Conservation (phyloP, 2,797 vertebrate genomes). For the Channallabes apus region DNA sequence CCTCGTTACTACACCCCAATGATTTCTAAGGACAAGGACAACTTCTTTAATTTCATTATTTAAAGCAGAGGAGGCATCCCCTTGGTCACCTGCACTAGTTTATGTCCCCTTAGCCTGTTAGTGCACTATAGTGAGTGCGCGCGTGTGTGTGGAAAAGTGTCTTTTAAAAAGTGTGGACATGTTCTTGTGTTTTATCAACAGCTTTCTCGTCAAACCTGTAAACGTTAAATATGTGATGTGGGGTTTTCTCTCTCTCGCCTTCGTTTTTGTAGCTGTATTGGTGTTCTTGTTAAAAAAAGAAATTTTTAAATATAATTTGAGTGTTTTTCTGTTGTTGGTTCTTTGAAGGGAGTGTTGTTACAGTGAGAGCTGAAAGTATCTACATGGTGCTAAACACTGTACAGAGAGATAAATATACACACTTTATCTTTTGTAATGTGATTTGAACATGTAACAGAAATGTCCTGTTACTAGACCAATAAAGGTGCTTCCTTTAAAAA, state of each 20-base stretch:
- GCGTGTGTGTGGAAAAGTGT: too few relatives aligned
- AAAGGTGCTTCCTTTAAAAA: constrained; percentile 65
- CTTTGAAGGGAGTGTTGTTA: constrained; percentile 24
- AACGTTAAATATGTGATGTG: background rate
- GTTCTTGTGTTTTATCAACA: background rate
- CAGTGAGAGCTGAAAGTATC: constrained; percentile 54
- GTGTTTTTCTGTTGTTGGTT: constrained; percentile 27
- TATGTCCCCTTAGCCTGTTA: background rate
- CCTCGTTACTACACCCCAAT: background rate
- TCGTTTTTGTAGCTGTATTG: background rate
- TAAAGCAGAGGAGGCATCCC: background rate
- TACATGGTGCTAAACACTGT: constrained; percentile 72
- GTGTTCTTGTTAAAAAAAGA: constrained; percentile 5
- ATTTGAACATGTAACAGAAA: constrained; percentile 58
- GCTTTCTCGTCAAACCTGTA: background rate
- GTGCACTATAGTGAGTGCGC: constrained; percentile 5
- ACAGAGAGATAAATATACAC: constrained; percentile 58
- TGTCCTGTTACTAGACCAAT: constrained; percentile 69
- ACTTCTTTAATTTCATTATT: background rate
- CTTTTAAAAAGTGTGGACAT: background rate
- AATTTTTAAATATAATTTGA: background rate
- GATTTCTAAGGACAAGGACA: background rate
- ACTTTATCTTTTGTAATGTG: constrained; percentile 71
- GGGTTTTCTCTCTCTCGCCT: background rate
- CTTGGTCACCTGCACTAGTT: constrained; percentile 7